These are phyloP conservation scores for Poeciliopsis paucimaculata DNA, from an alignment of 2,797 vertebrate genomes.

Conservation along the genomic window DNA sequence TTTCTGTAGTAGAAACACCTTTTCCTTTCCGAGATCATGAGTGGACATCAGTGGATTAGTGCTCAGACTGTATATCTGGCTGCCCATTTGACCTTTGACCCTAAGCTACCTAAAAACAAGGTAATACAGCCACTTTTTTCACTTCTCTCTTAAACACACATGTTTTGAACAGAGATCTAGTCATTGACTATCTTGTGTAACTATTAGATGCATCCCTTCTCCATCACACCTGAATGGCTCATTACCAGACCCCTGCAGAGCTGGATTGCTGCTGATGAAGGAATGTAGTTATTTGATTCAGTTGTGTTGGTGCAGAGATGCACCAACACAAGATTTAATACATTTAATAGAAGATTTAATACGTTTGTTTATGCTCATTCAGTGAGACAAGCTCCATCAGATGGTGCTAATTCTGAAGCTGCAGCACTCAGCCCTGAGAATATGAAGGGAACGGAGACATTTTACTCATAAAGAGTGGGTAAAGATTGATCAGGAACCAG, in stretches of 20 bases:
- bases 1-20: neutral
- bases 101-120: neutral
- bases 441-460: neutral
- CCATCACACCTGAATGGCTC: neutral
- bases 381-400: too few relatives aligned
- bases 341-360: neutral
- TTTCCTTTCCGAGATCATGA: neutral
- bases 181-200: neutral
- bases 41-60: neutral
- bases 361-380: neutral
- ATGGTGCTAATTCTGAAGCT: neutral
- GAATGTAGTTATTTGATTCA: neutral
- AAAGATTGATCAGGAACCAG: neutral
- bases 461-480: neutral
- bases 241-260: neutral
- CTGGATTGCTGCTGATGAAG: neutral
- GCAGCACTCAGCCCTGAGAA: neutral
- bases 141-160: neutral
- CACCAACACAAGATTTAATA: too few relatives aligned
- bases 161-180: neutral
- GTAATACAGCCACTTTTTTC: neutral
- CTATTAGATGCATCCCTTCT: neutral
- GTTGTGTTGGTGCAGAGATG: neutral
- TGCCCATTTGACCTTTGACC: neutral
- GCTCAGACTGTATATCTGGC: neutral